Evolutionary conservation across 2,888 invertebrate species (phyloP), one percentile per base, ranked within the genome.

Genomic region (Himalopsyche anomala): DNA sequence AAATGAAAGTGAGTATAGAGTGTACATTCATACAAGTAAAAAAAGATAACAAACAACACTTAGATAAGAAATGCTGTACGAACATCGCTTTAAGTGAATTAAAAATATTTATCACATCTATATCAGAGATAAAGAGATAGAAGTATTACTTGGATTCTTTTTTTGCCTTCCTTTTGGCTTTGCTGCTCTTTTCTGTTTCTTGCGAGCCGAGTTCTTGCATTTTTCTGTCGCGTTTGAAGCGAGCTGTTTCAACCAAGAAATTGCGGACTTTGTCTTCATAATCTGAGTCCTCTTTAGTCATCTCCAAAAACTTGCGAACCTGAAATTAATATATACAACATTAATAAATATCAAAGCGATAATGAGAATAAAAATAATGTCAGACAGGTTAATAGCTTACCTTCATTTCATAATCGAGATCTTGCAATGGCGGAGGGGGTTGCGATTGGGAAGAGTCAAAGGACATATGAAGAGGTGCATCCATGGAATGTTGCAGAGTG

Each of bases 181-280:
- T 93, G 89, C 92, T 93, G 90, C 93, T 93, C 90, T 93, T 93
- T 85, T 93, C 93, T 81, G 92, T 92, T 17, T 92, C 93, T 90
- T 95, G 95, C 89, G 95, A 95, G 4, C 93, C 93, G 17, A 94
- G 91, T 89, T 95, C 95, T 89, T 96, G 94, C 92, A 94, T 94
- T 91, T 94, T 95, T 90, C 94, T 94, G 90, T 95, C 95, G 89
- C 95, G 94, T 90, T 96, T 96, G 93, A 96, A 97, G 90, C 96
- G 95, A 51, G 95, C 95, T 0, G 96, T 96, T 90, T 97, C 97
- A 90, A 96, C 96, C 86, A 97, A 92, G 91, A 97, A 96, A 91
- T 96, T 97, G n/a, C 97, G 95, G 86, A 97, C 97, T 93, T 96
- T 96, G 87, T 96, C 96, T 91, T 97, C 96, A 90, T 97, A 97